Evolutionary conservation across 53 echinoderm and acorn worm species (phyloP).

Genomic region (Antedon mediterranea): DNA sequence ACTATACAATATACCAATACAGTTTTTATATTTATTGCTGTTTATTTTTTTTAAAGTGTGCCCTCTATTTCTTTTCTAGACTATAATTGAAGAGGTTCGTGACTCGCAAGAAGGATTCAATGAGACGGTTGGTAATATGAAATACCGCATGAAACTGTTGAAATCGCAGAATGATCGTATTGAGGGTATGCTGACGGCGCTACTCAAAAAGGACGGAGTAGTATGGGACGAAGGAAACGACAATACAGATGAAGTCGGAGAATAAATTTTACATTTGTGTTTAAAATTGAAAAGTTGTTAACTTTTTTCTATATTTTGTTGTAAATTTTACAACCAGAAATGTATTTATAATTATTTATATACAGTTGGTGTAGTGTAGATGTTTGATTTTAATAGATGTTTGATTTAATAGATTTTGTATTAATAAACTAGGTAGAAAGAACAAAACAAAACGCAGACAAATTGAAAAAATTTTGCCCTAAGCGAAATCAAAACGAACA

Average conservation of each 20-base stretch:
- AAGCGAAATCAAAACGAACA: too few relatives aligned
- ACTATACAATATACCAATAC: background rate
- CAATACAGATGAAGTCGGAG: slow-evolving; percentile 43
- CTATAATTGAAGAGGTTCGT: slow-evolving; percentile 41
- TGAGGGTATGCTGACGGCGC: slow-evolving; percentile 50
- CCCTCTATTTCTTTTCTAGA: slow-evolving; percentile 37
- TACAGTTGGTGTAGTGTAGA: too few relatives aligned
- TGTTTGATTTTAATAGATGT: too few relatives aligned
- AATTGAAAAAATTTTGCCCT: too few relatives aligned
- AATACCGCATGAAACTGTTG: slow-evolving; percentile 61
- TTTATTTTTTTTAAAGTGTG: background rate
- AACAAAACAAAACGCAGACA: too few relatives aligned
- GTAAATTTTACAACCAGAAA: too few relatives aligned
- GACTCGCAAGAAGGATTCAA: slow-evolving; percentile 32
- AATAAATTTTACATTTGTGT: too few relatives aligned
- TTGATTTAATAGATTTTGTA: too few relatives aligned
- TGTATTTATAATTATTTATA: too few relatives aligned
- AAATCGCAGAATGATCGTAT: slow-evolving; percentile 55
- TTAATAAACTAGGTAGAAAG: too few relatives aligned
- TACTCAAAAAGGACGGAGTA: slow-evolving; percentile 37
- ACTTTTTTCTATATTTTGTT: too few relatives aligned
- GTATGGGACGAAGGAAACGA: slow-evolving; percentile 43
- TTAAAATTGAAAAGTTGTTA: too few relatives aligned
- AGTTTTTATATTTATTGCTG: background rate
- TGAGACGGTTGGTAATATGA: slow-evolving; percentile 39